A percentile compares a stretch with the other conserved stretches of the same genome.
Evolutionary conservation across 1,140 invertebrate genomes (phyloP).

Genomic region (Atta texana): DNA sequence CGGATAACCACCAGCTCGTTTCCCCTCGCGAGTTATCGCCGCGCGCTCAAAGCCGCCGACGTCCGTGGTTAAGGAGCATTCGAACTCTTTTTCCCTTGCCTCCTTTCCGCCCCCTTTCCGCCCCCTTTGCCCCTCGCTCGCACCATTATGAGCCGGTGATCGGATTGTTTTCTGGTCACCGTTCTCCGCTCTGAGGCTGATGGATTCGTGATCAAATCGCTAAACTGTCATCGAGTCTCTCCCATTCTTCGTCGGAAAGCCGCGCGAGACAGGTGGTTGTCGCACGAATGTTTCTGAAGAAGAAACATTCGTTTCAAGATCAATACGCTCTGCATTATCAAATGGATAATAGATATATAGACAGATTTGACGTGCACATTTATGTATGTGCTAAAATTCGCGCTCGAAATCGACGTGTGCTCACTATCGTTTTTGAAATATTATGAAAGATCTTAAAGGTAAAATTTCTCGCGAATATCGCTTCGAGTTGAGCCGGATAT

Average conservation of each 20-base stretch:
- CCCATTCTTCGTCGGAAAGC: background rate
- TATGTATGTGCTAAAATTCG: background rate
- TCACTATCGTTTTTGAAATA: background rate
- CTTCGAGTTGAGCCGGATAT: slow-evolving; percentile 36
- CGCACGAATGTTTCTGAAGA: background rate
- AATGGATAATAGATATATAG: background rate
- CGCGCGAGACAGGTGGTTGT: background rate
- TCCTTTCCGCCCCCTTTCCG: background rate
- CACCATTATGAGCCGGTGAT: slow-evolving; percentile 16
- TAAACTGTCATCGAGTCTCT: background rate
- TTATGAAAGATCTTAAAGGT: slow-evolving; percentile 17
- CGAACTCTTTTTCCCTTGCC: slow-evolving; percentile 33
- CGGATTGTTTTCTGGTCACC: slow-evolving; percentile 34
- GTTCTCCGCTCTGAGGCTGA: background rate
- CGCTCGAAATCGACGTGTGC: background rate
- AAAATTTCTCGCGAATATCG: slow-evolving; percentile 36
- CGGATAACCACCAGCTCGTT: slow-evolving; percentile 69
- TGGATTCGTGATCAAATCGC: background rate
- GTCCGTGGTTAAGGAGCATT: slow-evolving; percentile 69
- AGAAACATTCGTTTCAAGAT: background rate
- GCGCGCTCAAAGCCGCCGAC: slow-evolving; percentile 68
- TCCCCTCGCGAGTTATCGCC: slow-evolving; percentile 65
- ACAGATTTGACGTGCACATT: background rate
- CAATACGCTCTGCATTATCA: background rate
- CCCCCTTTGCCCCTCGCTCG: background rate